A percentile compares a stretch with the other conserved stretches of the same genome.
These are phyloP conservation scores for Orchesella flavescens DNA, from an alignment of 2,888 invertebrate species.

Conservation along the genomic window DNA sequence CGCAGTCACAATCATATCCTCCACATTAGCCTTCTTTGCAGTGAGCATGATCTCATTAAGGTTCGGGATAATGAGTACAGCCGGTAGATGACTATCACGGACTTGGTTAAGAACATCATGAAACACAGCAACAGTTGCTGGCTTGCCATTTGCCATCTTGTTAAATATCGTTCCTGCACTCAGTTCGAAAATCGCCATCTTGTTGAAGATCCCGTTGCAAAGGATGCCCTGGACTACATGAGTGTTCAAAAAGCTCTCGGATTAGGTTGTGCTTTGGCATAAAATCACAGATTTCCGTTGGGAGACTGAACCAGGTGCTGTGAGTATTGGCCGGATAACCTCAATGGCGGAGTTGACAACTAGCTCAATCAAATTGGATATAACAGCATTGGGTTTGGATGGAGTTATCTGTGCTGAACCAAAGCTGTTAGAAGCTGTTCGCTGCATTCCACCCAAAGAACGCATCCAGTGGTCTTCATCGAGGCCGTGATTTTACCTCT, in stretches of 20 bases:
- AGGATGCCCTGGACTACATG: constrained; percentile 48
- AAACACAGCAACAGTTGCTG: constrained; percentile 27
- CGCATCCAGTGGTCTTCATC: constrained; percentile 56
- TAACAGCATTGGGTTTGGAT: not conserved
- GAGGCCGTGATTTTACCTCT: not conserved
- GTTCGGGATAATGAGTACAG: constrained; percentile 1
- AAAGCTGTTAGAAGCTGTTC: constrained; percentile 48
- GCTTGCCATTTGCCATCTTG: constrained; percentile 32
- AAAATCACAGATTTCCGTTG: constrained; percentile 40
- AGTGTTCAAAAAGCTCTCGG: constrained; percentile 43
- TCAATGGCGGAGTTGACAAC: not conserved
- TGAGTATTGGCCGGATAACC: not conserved
- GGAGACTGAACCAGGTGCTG: too few species aligned
- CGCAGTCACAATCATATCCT: not conserved
- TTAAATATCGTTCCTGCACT: constrained; percentile 12
- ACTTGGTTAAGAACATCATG: constrained; percentile 52
- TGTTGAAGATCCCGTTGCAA: constrained; percentile 17
- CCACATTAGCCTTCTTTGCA: not conserved
- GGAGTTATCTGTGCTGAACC: constrained; percentile 32
- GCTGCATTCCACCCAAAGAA: constrained; percentile 41
- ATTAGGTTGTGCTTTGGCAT: constrained; percentile 12
- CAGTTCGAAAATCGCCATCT: constrained; percentile 40
- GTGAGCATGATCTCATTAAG: constrained; percentile 19
- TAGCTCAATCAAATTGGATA: constrained; percentile 15
- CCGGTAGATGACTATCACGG: not conserved